Conservation (phyloP, 2,113 vertebrate species). For the Telmatochromis sp. region DNA sequence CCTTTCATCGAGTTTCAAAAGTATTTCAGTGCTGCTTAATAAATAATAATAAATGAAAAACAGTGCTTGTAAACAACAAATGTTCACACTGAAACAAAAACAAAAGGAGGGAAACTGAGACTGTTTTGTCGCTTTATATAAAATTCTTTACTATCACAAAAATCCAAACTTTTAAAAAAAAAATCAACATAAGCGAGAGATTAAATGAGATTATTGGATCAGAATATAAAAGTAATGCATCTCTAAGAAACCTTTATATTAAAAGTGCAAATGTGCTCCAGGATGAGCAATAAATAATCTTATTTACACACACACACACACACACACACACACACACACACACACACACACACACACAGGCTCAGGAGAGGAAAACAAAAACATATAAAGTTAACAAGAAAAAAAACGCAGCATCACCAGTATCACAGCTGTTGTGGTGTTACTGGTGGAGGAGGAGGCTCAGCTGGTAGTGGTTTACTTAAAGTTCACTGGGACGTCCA, state of each 20-base stretch:
- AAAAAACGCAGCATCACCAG: background rate
- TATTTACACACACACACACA: background rate
- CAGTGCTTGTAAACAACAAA: background rate
- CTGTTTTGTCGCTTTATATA: background rate
- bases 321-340: background rate
- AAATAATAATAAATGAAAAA: background rate
- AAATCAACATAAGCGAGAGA: background rate
- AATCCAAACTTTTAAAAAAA: background rate
- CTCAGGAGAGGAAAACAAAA: background rate
- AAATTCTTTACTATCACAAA: constrained; percentile 29
- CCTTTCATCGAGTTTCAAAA: background rate
- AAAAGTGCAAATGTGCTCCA: constrained; percentile 53
- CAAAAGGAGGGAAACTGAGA: background rate
- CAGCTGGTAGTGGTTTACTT: background rate
- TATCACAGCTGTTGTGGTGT: background rate
- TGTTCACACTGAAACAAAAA: background rate
- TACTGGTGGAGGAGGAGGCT: background rate
- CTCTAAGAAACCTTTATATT: background rate
- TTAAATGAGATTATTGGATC: background rate
- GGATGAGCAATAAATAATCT: constrained; percentile 39
- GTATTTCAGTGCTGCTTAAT: background rate
- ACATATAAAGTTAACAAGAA: background rate
- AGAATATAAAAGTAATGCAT: background rate
- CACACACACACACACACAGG: background rate
- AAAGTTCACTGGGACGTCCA: background rate